These are phyloP conservation scores for Speoplatyrhinus poulsoni DNA, from an alignment of 2,113 vertebrate species.

Conservation along the genomic window DNA sequence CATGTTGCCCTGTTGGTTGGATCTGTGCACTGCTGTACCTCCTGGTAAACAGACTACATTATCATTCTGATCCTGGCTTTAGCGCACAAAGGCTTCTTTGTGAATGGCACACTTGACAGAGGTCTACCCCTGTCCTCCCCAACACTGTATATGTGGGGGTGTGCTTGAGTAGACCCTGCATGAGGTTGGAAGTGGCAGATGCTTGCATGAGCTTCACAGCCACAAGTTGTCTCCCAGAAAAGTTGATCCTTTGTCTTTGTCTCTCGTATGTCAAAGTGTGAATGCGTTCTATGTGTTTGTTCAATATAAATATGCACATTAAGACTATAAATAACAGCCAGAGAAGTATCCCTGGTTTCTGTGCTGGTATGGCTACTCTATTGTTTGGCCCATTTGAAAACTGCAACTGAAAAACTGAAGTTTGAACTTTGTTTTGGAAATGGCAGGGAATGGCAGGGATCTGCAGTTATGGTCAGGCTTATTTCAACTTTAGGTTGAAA, in stretches of 20 bases:
- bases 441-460: no score
- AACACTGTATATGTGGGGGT: conserved; percentile 73
- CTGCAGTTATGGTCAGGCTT: no score
- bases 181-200: conserved; percentile 85
- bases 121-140: conserved; percentile 86
- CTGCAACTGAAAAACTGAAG: no score
- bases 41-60: conserved; percentile 93
- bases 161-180: conserved; percentile 56
- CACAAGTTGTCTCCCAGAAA: conserved; percentile 82
- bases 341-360: no score
- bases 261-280: conserved; percentile 65
- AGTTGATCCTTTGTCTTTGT: conserved; percentile 81
- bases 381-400: no score
- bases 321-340: no score
- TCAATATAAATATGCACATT: neutral
- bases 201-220: conserved; percentile 90
- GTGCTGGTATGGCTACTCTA: conserved; percentile 1
- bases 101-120: conserved; percentile 87
- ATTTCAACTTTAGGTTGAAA: no score
- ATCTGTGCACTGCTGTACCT: conserved; percentile 76
- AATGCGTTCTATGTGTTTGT: conserved; percentile 46
- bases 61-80: conserved; percentile 80
- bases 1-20: conserved; percentile 6
- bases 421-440: no score
- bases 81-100: conserved; percentile 91